Conservation (phyloP, 2,888 invertebrate species). For the Pseudanteris insignis region DNA sequence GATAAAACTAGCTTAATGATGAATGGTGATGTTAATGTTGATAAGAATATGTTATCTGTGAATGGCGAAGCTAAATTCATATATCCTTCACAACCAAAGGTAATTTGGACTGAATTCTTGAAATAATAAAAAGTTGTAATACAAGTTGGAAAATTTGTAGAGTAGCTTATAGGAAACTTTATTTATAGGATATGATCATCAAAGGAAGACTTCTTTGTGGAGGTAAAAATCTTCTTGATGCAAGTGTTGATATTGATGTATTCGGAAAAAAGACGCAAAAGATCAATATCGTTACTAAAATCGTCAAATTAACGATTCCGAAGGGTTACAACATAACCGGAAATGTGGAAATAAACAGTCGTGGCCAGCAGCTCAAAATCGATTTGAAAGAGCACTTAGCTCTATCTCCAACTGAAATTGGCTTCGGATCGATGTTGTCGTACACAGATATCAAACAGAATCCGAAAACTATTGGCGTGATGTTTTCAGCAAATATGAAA, state of each 20-base stretch:
- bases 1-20: conserved; percentile 73
- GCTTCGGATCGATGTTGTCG: conserved; percentile 53
- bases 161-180: no score
- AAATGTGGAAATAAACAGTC: conserved; percentile 66
- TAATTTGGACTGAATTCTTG: no score
- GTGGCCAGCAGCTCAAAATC: conserved; percentile 64
- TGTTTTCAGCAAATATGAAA: conserved; percentile 47
- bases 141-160: no score
- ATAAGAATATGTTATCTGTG: conserved; percentile 67
- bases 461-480: conserved; percentile 52
- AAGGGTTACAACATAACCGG: conserved; percentile 66
- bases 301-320: conserved; percentile 47
- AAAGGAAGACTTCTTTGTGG: conserved; percentile 67
- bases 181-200: conserved; percentile 63
- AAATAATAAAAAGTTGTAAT: no score
- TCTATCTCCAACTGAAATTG: conserved; percentile 56
- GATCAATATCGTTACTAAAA: conserved; percentile 64
- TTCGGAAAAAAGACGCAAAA: conserved; percentile 72
- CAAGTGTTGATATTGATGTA: conserved; percentile 70
- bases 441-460: conserved; percentile 65
- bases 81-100: conserved; percentile 75
- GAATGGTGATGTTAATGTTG: conserved; percentile 68
- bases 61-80: conserved; percentile 73
- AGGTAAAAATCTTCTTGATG: conserved; percentile 61
- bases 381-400: conserved; percentile 60